phyloP scores from a whole-genome alignment of 1,140 invertebrate species.

The Cydia strobilella region DNA sequence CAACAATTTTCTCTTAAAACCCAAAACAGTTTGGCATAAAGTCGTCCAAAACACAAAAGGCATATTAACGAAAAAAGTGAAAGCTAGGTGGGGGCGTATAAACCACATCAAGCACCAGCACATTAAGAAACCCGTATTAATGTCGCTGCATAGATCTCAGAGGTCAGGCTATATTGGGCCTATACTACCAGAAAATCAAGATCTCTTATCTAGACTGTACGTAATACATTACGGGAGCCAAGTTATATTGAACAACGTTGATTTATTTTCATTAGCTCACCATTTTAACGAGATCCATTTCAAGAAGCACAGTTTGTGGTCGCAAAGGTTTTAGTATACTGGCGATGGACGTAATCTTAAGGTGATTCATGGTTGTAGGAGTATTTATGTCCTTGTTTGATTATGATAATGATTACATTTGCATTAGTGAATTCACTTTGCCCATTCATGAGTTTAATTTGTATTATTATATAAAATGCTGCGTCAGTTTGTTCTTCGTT shows the following conservation, averaged over 20 bases:
- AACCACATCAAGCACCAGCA: constrained; percentile 35
- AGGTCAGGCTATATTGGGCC: neutral
- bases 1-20: neutral
- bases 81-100: constrained; percentile 49
- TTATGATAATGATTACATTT: constrained; percentile 31
- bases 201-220: neutral
- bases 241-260: constrained; percentile 6
- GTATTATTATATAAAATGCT: constrained; percentile 5
- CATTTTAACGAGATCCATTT: neutral
- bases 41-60: constrained; percentile 74
- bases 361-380: constrained; percentile 26
- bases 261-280: neutral
- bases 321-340: neutral
- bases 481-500: neutral
- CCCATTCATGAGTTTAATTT: constrained; percentile 21
- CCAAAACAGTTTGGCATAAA: constrained; percentile 50
- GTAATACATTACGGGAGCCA: neutral
- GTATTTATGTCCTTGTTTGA: constrained; percentile 32
- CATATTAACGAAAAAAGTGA: constrained; percentile 76
- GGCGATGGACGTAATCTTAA: constrained; percentile 13
- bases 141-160: neutral
- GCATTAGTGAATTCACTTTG: constrained; percentile 28
- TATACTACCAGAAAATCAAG: neutral
- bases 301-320: neutral
- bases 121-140: neutral